Evolutionary conservation across 2,888 invertebrate species (phyloP).

Genomic region (Diplazon laetatorius): DNA sequence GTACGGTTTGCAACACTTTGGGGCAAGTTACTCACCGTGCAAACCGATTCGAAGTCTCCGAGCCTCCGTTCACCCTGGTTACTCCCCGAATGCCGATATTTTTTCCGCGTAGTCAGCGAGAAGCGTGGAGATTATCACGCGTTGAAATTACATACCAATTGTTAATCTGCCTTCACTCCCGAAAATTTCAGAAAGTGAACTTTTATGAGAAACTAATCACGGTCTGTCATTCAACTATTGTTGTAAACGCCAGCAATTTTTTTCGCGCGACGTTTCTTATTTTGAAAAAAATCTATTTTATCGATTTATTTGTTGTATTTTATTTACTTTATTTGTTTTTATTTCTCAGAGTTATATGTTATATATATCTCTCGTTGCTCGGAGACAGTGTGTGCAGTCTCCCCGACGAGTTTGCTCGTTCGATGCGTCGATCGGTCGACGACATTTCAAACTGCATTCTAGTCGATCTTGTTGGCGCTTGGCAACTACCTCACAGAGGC

Average conservation of each 20-base stretch:
- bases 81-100: too few species aligned
- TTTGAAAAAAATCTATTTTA: too few species aligned
- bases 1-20: too few species aligned
- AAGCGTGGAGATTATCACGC: slow-evolving; percentile 1
- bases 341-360: slow-evolving; percentile 5
- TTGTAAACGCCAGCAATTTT: not conserved
- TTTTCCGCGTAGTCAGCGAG: not conserved
- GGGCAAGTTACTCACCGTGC: too few species aligned
- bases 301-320: too few species aligned
- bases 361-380: slow-evolving; percentile 23
- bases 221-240: not conserved
- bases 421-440: slow-evolving; percentile 16
- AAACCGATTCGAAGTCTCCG: too few species aligned
- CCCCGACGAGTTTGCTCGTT: slow-evolving; percentile 24
- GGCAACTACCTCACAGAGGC: not conserved
- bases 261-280: too few species aligned
- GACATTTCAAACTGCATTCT: slow-evolving; percentile 60
- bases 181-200: too few species aligned
- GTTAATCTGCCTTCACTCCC: too few species aligned
- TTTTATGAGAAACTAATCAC: slow-evolving; percentile 26
- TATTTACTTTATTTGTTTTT: not conserved
- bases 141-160: too few species aligned
- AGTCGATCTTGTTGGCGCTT: slow-evolving; percentile 28
- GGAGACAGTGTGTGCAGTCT: slow-evolving; percentile 12
- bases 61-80: too few species aligned